Evolutionary conservation across 2,113 vertebrate genomes (phyloP), one percentile per base, ranked within the genome.

Genomic region (Lanius ludovicianus): DNA sequence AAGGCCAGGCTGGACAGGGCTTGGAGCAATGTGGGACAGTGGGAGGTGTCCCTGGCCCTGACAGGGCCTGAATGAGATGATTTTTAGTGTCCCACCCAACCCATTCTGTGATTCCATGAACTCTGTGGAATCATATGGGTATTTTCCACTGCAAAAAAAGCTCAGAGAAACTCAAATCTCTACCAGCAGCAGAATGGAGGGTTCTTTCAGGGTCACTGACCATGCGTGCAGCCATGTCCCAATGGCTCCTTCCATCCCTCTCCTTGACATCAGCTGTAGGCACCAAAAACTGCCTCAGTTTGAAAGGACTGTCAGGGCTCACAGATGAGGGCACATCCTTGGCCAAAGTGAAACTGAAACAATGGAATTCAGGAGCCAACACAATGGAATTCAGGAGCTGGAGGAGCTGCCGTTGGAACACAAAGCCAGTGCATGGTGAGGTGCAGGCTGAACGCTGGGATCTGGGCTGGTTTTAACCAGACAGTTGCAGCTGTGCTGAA

Each of bases 391-490:
- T n/a, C n/a, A n/a, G n/a, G 78, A 73, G 74, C 57, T 62, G 42
- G 70, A 89, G 70, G 84, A 79, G 74, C 62, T 65, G 87, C 53
- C n/a, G 11, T 1, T 18, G 53, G 56, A 81, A 28, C 55, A 46
- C 70, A 67, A 57, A 96, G 46, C 44, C 60, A 90, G 44, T 0
- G 15, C 23, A 28, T 10, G 22, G 35, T 4, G 42, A 79, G 84
- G 65, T 62, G 59, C 84, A 84, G 74, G 22, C 84, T 68, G 77
- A 84, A 53, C 47, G 60, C 73, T 92, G 44, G 74, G 50, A 57
- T 74, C 77, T 57, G 70, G 23, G 76, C 62, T 89, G 33, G 76
- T 91, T 95, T 94, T 94, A 95, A 64, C 89, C 8, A 68, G 52
- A 7, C 44, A 65, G 37, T 69, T 89, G 65, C 87, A 85, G 69